These are phyloP conservation scores for Agrilus planipennis DNA, from an alignment of 1,140 invertebrate species.

Conservation along the genomic window DNA sequence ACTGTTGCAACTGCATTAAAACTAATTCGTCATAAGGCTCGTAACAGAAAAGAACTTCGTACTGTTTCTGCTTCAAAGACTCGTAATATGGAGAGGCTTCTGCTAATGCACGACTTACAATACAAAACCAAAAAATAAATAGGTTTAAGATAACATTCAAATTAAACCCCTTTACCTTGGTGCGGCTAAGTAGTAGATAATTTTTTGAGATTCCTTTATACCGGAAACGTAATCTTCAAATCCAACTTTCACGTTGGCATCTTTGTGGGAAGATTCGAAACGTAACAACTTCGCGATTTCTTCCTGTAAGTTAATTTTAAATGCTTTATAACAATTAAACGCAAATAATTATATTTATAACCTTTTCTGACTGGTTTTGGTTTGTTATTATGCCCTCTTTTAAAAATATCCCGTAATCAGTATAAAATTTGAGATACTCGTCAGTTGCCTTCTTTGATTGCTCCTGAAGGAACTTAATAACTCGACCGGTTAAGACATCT, in stretches of 20 bases:
- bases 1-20: constrained; percentile 78
- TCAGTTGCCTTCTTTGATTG: constrained; percentile 72
- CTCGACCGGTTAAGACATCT: constrained; percentile 69
- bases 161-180: constrained; percentile 56
- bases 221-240: constrained; percentile 69
- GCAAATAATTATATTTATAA: constrained; percentile 36
- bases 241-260: constrained; percentile 63
- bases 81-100: constrained; percentile 92
- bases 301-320: constrained; percentile 49
- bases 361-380: constrained; percentile 67
- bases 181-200: constrained; percentile 88
- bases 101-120: constrained; percentile 80
- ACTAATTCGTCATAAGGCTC: constrained; percentile 94
- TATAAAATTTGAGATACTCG: constrained; percentile 78
- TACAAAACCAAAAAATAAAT: constrained; percentile 26
- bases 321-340: constrained; percentile 3
- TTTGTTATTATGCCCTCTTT: constrained; percentile 90
- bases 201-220: constrained; percentile 63
- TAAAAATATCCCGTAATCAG: constrained; percentile 84
- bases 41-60: constrained; percentile 91
- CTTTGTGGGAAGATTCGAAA: constrained; percentile 80
- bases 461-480: constrained; percentile 79
- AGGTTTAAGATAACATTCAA: not conserved
- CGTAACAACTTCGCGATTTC: constrained; percentile 81
- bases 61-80: constrained; percentile 72